Percentiles rank a stretch among this genome's conserved stretches.
These are phyloP conservation scores for Clarias pachynema DNA, from an alignment of 2,797 vertebrate species.

Conservation along the genomic window DNA sequence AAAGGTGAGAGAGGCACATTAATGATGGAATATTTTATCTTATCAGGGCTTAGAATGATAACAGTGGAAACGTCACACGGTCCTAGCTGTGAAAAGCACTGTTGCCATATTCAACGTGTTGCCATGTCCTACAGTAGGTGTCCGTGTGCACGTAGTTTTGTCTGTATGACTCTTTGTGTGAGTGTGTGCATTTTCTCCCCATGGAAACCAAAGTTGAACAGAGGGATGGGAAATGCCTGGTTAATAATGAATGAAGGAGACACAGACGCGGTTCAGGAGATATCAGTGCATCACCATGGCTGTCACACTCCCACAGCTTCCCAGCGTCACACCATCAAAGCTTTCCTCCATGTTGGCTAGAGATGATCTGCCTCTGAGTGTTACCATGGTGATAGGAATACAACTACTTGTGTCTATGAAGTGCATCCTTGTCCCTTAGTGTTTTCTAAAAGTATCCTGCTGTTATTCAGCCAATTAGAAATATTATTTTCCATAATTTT, in stretches of 20 bases:
- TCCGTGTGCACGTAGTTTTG: not conserved
- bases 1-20: slow-evolving; percentile 20
- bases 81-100: not conserved
- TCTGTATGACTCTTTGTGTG: not conserved
- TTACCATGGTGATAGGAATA: slow-evolving; percentile 20
- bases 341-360: slow-evolving; percentile 9
- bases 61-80: not conserved
- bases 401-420: slow-evolving; percentile 17
- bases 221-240: slow-evolving; percentile 58
- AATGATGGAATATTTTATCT: slow-evolving; percentile 27
- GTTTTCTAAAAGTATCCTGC: slow-evolving; percentile 7
- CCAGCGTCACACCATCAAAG: slow-evolving; percentile 9
- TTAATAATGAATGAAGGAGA: slow-evolving; percentile 63
- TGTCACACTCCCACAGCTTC: slow-evolving; percentile 13
- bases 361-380: slow-evolving; percentile 12
- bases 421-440: slow-evolving; percentile 2
- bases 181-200: not conserved
- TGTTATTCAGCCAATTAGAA: not conserved
- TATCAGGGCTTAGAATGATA: slow-evolving; percentile 11
- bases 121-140: not conserved
- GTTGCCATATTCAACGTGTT: not conserved
- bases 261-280: slow-evolving; percentile 37
- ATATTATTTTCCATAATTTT: not conserved
- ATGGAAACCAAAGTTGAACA: slow-evolving; percentile 43
- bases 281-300: slow-evolving; percentile 10